These are phyloP conservation scores for Drosophila picticornis DNA, from an alignment of 2,888 invertebrate genomes.

Conservation along the genomic window DNA sequence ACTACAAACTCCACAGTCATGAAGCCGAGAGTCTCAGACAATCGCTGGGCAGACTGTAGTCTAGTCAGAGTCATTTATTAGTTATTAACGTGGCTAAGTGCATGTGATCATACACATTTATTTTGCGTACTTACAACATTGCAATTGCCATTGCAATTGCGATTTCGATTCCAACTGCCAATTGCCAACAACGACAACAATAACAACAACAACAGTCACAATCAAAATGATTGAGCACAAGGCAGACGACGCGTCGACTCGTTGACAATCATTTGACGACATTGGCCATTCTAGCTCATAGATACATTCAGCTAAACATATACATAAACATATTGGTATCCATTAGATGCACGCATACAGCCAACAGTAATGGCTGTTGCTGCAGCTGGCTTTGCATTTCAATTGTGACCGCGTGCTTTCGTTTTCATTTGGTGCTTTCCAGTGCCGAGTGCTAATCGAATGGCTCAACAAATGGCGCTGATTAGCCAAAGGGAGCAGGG, in stretches of 20 bases:
- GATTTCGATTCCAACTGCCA: no score
- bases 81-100: constrained; percentile 59
- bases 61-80: constrained; percentile 64
- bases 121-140: constrained; percentile 44
- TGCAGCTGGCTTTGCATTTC: constrained; percentile 72
- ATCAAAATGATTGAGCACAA: constrained; percentile 73
- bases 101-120: constrained; percentile 54
- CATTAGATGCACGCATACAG: background rate
- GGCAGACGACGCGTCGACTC: constrained; percentile 68
- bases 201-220: constrained; percentile 39
- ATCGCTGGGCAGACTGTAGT: constrained; percentile 28
- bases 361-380: background rate
- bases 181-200: constrained; percentile 33
- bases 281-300: constrained; percentile 38
- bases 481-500: constrained; percentile 37
- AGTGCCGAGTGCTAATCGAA: constrained; percentile 52
- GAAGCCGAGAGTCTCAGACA: constrained; percentile 3
- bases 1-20: constrained; percentile 7
- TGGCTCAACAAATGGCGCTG: constrained; percentile 57
- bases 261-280: constrained; percentile 66
- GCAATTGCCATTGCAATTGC: constrained; percentile 34
- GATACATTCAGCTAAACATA: background rate
- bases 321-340: constrained; percentile 2
- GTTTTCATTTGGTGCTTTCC: constrained; percentile 49
- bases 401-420: constrained; percentile 68